Conservation (phyloP, 1,140 invertebrate genomes). For the Gryon sp. region DNA sequence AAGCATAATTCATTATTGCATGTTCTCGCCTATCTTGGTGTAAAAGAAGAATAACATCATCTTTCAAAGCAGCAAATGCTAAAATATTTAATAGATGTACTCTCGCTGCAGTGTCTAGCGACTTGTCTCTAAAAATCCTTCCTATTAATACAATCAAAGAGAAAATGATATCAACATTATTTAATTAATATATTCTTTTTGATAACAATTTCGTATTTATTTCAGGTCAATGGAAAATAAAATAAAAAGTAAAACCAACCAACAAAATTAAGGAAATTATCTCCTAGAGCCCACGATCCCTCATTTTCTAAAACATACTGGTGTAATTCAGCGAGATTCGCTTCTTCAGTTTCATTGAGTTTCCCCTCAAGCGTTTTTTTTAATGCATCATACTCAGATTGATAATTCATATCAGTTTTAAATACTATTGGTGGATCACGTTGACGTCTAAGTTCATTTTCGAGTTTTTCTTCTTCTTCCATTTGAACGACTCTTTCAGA, state of each 20-base stretch:
- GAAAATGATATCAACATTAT: conserved; percentile 10
- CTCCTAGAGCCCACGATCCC: conserved; percentile 94
- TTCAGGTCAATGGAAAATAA: background rate
- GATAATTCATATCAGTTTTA: conserved; percentile 85
- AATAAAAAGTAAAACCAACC: conserved; percentile 78
- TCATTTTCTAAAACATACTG: conserved; percentile 93
- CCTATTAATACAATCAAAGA: conserved; percentile 74
- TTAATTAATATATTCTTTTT: too few species aligned
- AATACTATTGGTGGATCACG: conserved; percentile 92
- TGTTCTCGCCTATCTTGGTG: conserved; percentile 95
- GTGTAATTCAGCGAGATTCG: conserved; percentile 88
- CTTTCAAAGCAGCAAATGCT: conserved; percentile 88
- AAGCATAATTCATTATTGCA: conserved; percentile 93
- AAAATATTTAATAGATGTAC: conserved; percentile 85
- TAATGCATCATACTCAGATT: conserved; percentile 83
- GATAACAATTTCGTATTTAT: too few species aligned
- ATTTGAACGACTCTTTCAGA: conserved; percentile 81
- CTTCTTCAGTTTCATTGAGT: conserved; percentile 84
- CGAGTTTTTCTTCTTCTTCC: conserved; percentile 84
- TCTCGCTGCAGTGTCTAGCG: conserved; percentile 81
- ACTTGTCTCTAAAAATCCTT: conserved; percentile 84
- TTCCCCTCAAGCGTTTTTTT: conserved; percentile 83
- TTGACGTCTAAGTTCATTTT: conserved; percentile 86
- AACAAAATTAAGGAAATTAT: conserved; percentile 91
- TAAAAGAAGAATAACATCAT: conserved; percentile 92